These are phyloP conservation scores for Passerina amoena DNA, from an alignment of 2,113 vertebrate species.

Conservation along the genomic window DNA sequence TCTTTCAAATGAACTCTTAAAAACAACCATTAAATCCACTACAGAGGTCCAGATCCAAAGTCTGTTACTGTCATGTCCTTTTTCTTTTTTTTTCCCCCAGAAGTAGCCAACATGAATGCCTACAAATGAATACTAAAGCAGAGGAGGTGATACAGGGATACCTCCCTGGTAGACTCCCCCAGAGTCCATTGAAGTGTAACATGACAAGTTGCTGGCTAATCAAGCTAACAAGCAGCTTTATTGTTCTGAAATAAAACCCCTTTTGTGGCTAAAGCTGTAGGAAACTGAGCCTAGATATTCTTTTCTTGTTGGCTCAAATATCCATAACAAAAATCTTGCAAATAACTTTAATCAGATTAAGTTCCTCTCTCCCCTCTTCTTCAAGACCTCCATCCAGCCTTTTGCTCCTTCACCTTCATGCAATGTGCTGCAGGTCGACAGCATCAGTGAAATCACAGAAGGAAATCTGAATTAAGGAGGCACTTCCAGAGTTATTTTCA, in stretches of 20 bases:
- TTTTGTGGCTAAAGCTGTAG: background rate
- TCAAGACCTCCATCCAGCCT: background rate
- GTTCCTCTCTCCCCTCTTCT: background rate
- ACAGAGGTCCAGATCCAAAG: background rate
- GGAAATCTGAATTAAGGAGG: background rate
- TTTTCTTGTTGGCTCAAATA: background rate
- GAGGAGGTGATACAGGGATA: background rate
- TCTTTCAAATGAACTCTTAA: background rate
- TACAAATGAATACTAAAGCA: background rate
- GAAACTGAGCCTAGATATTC: conserved; percentile 10
- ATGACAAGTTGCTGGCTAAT: background rate
- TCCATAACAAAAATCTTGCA: conserved; percentile 11
- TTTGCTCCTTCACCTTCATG: background rate
- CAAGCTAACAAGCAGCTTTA: conserved; percentile 1
- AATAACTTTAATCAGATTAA: background rate
- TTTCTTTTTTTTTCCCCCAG: background rate
- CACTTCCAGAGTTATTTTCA: background rate
- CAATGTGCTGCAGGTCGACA: background rate
- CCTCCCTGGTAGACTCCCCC: background rate
- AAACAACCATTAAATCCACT: background rate
- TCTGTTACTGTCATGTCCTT: background rate
- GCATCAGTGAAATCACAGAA: background rate
- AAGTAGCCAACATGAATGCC: background rate
- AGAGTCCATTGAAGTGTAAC: background rate
- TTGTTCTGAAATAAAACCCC: conserved; percentile 3